Evolutionary conservation across 2,888 invertebrate genomes (phyloP), one percentile per base, ranked within the genome.

Genomic region (Hypomecis atomaria): DNA sequence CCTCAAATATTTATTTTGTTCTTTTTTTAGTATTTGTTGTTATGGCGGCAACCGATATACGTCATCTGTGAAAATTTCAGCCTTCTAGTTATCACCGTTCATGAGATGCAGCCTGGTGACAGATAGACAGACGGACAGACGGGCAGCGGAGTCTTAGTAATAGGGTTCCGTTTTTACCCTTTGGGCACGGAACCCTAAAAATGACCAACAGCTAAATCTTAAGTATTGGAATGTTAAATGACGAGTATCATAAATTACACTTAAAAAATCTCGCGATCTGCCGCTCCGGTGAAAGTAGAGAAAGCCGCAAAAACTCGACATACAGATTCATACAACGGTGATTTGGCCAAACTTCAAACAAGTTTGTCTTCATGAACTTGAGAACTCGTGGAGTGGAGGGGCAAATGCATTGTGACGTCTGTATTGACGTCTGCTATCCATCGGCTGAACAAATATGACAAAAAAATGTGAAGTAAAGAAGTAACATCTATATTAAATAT

Each of bases 281-380:
- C 58, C 72, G 70, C 64, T 66, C 72, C 73, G 75, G 84, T 75
- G 86, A 86, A 86, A 86, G 86, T 78, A 72, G 86, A 81, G 86
- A 86, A 85, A 86, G 85, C 73, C 71, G 78, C 78, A 81, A 82
- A 82, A 84, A 70, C 72, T 66, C 65, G 64, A 67, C 69, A 69
- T 56, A 72, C 76, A 71, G 75, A 81, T 78, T 74, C 70, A 71
- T 74, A 71, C 74, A 77, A 72, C 75, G 71, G 73, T 73, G 65
- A 74, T 73, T 73, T 72, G 68, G 67, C 59, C 62, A 62, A 70
- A 69, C 67, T 47, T 62, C 50, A 54, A 71, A 72, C 72, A 49
- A 67, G 72, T 72, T 72, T 72, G 63, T 61, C 65, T 55, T 57
- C 56, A 47, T 52, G 6, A 52, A 62, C 52, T 52, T 52, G 44